A percentile compares a stretch with the other conserved stretches of the same genome.
These are phyloP conservation scores for Kryptolebias ocellatus DNA, from an alignment of 2,797 vertebrate species.

Conservation along the genomic window DNA sequence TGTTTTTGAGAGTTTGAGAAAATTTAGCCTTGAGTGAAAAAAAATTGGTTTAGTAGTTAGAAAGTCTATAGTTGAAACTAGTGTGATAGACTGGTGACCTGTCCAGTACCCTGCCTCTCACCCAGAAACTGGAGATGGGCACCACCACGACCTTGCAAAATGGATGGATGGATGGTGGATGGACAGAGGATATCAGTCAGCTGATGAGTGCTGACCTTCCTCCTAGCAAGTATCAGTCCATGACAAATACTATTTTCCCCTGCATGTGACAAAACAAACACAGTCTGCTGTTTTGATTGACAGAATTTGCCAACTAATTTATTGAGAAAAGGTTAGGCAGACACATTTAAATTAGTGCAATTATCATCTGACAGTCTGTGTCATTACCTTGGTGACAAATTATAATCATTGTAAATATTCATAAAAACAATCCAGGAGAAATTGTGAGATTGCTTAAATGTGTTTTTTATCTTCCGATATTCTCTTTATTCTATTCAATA, in stretches of 20 bases:
- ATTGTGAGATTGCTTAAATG: neutral
- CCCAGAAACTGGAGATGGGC: too few species aligned
- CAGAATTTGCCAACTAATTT: slow-evolving; percentile 22
- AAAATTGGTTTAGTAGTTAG: too few species aligned
- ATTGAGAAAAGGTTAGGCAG: slow-evolving; percentile 24
- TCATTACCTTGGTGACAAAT: slow-evolving; percentile 25
- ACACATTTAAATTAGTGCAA: slow-evolving; percentile 15
- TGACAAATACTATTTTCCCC: slow-evolving; percentile 11
- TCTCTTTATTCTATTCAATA: neutral
- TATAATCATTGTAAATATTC: neutral
- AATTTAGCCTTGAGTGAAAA: too few species aligned
- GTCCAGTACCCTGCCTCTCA: too few species aligned
- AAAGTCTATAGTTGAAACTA: too few species aligned
- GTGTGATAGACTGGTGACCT: too few species aligned
- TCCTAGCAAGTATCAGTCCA: neutral
- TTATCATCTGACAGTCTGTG: slow-evolving; percentile 11
- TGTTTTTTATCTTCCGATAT: neutral
- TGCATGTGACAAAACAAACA: slow-evolving; percentile 13
- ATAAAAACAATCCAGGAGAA: neutral
- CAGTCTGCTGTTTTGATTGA: slow-evolving; percentile 19
- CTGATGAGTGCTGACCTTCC: slow-evolving; percentile 2
- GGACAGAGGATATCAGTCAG: slow-evolving; percentile 4
- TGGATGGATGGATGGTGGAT: too few species aligned
- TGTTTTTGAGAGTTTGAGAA: too few species aligned
- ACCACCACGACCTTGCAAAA: too few species aligned